A percentile compares a stretch with the other conserved stretches of the same genome.
phyloP scores from a whole-genome alignment of 2,113 vertebrate genomes.

The Chroicocephalus ridibundus region DNA sequence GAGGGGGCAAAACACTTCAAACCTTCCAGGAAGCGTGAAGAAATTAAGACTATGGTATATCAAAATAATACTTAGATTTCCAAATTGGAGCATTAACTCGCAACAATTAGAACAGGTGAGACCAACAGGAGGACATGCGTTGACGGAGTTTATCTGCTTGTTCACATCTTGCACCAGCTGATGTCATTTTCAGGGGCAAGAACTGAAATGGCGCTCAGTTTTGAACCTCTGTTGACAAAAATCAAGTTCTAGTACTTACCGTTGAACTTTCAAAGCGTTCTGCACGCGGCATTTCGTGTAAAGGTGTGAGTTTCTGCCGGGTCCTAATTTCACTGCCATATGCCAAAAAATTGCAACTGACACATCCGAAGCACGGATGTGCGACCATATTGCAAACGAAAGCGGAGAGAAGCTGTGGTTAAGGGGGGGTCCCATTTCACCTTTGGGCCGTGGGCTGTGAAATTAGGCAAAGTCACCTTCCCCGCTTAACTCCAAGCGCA shows the following conservation, averaged over 20 bases:
- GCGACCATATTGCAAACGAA: fast-evolving
- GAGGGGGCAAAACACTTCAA: not conserved
- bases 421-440: not conserved
- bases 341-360: not conserved
- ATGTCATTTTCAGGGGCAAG: not conserved
- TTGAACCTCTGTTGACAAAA: not conserved
- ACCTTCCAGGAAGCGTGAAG: not conserved
- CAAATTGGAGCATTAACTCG: not conserved
- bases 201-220: not conserved
- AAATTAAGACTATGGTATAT: not conserved
- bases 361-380: not conserved
- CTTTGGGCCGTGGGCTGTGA: not conserved
- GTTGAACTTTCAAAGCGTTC: not conserved
- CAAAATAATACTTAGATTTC: not conserved
- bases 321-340: not conserved
- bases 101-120: not conserved
- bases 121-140: not conserved
- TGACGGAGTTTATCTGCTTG: not conserved
- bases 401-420: not conserved
- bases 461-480: not conserved
- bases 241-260: not conserved
- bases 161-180: not conserved
- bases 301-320: not conserved
- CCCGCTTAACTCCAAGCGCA: not conserved
- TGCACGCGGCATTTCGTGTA: not conserved